phyloP scores from a whole-genome alignment of 1,140 invertebrate species.

The Sinonovacula constricta region DNA sequence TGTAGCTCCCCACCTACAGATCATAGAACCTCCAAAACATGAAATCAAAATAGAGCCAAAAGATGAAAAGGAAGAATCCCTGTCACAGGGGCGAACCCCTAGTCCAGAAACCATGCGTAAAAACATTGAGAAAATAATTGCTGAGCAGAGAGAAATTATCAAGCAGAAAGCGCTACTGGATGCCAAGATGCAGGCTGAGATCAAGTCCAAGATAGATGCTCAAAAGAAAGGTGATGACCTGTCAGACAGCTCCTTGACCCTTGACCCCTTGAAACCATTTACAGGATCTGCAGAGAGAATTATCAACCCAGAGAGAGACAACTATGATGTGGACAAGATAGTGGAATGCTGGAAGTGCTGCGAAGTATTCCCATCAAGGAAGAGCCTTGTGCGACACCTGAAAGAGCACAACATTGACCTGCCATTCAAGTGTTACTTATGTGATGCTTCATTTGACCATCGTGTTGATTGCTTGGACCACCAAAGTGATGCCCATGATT shows the following conservation, averaged over 20 bases:
- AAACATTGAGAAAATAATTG: constrained; percentile 47
- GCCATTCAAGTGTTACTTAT: constrained; percentile 95
- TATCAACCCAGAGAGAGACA: constrained; percentile 70
- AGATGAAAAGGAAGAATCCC: constrained; percentile 1
- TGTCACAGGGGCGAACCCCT: neutral
- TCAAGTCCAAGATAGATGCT: constrained; percentile 33
- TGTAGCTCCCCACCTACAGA: constrained; percentile 26
- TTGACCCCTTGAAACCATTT: constrained; percentile 46
- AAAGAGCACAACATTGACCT: constrained; percentile 81
- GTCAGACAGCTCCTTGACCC: neutral
- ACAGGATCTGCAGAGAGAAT: constrained; percentile 61
- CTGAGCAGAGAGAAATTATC: constrained; percentile 44
- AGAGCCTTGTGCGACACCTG: constrained; percentile 71
- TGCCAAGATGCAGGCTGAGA: constrained; percentile 47
- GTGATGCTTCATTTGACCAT: constrained; percentile 90
- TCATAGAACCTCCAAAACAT: constrained; percentile 17
- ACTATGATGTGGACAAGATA: constrained; percentile 74
- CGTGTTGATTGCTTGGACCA: constrained; percentile 90
- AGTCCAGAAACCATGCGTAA: constrained; percentile 41
- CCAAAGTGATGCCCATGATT: constrained; percentile 85
- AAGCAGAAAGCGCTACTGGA: constrained; percentile 43
- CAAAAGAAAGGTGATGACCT: constrained; percentile 20
- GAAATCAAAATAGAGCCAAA: neutral
- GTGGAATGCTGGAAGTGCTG: constrained; percentile 74
- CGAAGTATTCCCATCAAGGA: constrained; percentile 65